Base-by-base conservation (phyloP, 2,797 vertebrate species). In the Muraenolepis orangiensis region DNA sequence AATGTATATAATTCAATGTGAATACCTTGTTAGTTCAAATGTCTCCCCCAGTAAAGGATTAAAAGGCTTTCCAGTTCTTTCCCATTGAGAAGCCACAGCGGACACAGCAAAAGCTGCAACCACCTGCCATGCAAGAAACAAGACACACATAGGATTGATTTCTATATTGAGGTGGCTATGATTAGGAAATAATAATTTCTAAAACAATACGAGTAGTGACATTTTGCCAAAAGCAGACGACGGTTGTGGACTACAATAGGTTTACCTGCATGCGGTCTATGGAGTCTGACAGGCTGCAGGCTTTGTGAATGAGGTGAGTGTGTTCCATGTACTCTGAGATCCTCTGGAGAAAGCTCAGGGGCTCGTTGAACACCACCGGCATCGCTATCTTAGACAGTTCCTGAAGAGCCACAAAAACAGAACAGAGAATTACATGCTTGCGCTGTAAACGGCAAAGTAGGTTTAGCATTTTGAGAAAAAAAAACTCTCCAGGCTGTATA, bases 321-420 rank as follows among this genome's bases (percentile, higher is more conserved):
- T 99, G 97, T 81, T 99, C 98, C 98, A 99, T 99, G 85, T 99
- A 99, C 92, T 99, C 98, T 0, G 96, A 95, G 86, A 99, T 94
- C 79, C 98, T 94, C 77, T 99, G 98, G 73, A 99, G 95, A 81
- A 99, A 98, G 83, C 98, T 99, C 90, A 99, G 87, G 0, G 98
- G 98, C 90, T 99, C 98, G 0, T 99, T 99, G 89, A 99, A 98
- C 83, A 94, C 95, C 23, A 99, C 94, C 0, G 98, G 98, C 98
- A 99, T 99, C 0, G 97, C 96, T 85, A 99, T 99, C 92, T 98
- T 99, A 69, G 98, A 98, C 81, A 99, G 91, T 80, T 99, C 98
- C 98, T 99, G 26, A 30, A 64, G 57, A n/a, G 16, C n/a, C 57
- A 64, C 10, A 11, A 28, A 73, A 26, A 26, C n/a, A 72, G n/a